phyloP scores from a whole-genome alignment of 2,888 invertebrate species.

The Ganaspis brasiliensis region DNA sequence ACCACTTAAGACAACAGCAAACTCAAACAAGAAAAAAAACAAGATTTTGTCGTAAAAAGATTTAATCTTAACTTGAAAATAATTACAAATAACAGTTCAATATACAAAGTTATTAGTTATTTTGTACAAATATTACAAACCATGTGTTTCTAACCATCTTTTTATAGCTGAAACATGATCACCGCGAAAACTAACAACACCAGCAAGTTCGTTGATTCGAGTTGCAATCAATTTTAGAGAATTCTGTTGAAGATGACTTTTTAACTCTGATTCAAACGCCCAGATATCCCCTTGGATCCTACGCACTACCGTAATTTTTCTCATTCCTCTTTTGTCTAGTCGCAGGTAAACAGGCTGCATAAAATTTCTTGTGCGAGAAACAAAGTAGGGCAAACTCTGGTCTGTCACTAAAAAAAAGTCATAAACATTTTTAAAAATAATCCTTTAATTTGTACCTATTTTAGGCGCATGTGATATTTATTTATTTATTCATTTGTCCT shows the following conservation, averaged over 20 bases:
- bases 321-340: conserved; percentile 83
- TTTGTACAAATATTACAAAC: conserved; percentile 84
- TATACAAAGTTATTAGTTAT: conserved; percentile 25
- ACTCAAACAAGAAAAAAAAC: too few relatives aligned
- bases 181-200: conserved; percentile 88
- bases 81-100: conserved; percentile 26
- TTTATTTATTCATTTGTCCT: too few relatives aligned
- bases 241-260: conserved; percentile 83
- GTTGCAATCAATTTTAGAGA: conserved; percentile 81
- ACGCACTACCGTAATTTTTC: conserved; percentile 85
- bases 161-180: conserved; percentile 87
- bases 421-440: too few relatives aligned
- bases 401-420: conserved; percentile 79
- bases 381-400: conserved; percentile 85
- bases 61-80: conserved; percentile 3
- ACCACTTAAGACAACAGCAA: too few relatives aligned
- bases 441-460: too few relatives aligned
- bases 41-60: conserved; percentile 44
- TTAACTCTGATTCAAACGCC: conserved; percentile 87
- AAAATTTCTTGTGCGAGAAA: conserved; percentile 89
- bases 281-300: conserved; percentile 94
- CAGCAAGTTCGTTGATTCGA: conserved; percentile 89
- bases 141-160: conserved; percentile 87
- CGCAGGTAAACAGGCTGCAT: conserved; percentile 91
- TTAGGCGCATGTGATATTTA: too few relatives aligned